A percentile compares a stretch with the other conserved stretches of the same genome.
phyloP scores from a whole-genome alignment of 1,140 invertebrate species.

The Anthonomus grandis region DNA sequence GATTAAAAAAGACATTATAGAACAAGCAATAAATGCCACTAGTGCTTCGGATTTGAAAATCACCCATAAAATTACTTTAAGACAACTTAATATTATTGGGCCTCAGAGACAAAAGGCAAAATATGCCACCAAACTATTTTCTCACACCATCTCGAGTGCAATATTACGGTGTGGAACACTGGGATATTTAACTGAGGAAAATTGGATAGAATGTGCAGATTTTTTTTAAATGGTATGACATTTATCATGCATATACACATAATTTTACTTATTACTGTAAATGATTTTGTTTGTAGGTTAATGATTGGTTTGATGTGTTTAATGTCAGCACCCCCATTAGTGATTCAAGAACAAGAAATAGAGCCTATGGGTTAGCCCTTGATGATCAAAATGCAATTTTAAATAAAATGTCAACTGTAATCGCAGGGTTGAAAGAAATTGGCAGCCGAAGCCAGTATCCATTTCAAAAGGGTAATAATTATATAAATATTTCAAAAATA shows the following conservation, averaged over 20 bases:
- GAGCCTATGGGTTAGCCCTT: conserved; percentile 16
- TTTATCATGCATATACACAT: not conserved
- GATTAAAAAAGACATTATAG: conserved; percentile 6
- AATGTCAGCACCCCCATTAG: not conserved
- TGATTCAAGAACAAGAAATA: conserved; percentile 4
- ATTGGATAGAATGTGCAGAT: conserved; percentile 12
- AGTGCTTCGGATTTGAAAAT: conserved; percentile 8
- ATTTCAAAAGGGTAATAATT: conserved; percentile 14
- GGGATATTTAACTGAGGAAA: conserved; percentile 1
- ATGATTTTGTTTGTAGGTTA: conserved; percentile 2
- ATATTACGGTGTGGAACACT: conserved; percentile 10
- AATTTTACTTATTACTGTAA: conserved; percentile 8
- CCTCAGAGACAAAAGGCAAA: not conserved
- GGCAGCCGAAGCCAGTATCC: conserved; percentile 3
- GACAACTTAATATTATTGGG: conserved; percentile 1
- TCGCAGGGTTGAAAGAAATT: conserved; percentile 6
- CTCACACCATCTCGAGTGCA: conserved; percentile 14
- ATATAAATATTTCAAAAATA: not conserved
- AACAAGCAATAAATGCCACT: conserved; percentile 9
- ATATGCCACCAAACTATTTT: conserved; percentile 12
- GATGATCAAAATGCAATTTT: conserved; percentile 19
- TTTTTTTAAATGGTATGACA: conserved; percentile 11
- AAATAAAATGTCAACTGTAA: conserved; percentile 13
- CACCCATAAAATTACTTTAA: conserved; percentile 8
- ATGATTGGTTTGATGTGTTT: no score